A percentile compares a stretch with the other conserved stretches of the same genome.
Conservation (phyloP, 2,888 invertebrate genomes). For the Campopleginae sp. region DNA sequence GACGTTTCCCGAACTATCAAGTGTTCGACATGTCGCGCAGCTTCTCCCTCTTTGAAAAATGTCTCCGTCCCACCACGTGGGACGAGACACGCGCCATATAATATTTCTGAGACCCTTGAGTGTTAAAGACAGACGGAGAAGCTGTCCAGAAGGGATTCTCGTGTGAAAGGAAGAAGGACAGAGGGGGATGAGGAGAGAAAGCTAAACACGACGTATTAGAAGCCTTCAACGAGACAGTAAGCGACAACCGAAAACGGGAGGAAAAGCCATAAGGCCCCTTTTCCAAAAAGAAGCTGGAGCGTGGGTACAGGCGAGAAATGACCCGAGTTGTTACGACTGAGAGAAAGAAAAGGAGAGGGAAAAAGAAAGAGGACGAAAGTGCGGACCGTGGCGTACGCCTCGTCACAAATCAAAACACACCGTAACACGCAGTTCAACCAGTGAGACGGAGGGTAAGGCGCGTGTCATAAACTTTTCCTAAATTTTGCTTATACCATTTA, state of each 20-base stretch:
- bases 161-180: constrained; percentile 10
- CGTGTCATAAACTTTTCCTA: constrained; percentile 69
- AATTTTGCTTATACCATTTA: constrained; percentile 56
- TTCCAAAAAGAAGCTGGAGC: constrained; percentile 33
- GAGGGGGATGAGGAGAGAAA: constrained; percentile 35
- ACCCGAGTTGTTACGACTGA: neutral
- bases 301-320: constrained; percentile 23
- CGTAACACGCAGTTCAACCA: constrained; percentile 42
- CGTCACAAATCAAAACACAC: constrained; percentile 73
- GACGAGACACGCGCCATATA: constrained; percentile 79
- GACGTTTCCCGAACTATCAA: neutral
- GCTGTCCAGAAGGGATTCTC: neutral
- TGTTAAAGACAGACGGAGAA: constrained; percentile 27
- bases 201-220: constrained; percentile 38
- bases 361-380: constrained; percentile 40
- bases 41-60: neutral
- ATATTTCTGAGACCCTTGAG: constrained; percentile 67
- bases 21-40: neutral
- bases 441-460: constrained; percentile 51
- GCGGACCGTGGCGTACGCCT: constrained; percentile 76
- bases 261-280: constrained; percentile 40
- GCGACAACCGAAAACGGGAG: constrained; percentile 44
- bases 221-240: constrained; percentile 45
- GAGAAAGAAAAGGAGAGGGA: constrained; percentile 29
- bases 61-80: constrained; percentile 21